Evolutionary conservation across 2,888 invertebrate species (phyloP).

Genomic region (Drosophila subsilvestris): DNA sequence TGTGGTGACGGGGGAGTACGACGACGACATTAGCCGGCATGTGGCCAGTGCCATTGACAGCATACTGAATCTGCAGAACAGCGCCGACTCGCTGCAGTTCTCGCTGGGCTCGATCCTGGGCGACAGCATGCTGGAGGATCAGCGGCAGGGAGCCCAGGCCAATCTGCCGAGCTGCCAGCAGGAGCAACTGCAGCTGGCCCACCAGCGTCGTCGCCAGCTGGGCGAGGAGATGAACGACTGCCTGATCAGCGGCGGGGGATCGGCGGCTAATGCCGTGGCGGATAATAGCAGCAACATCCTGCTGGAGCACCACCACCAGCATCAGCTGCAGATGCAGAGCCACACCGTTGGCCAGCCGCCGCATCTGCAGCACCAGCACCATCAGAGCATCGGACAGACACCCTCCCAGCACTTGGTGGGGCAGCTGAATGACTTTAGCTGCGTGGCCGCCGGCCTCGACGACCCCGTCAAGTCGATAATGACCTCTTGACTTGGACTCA

Average conservation of each 20-base stretch:
- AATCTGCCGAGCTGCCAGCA: constrained; percentile 69
- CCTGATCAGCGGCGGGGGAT: constrained; percentile 77
- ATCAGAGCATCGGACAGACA: constrained; percentile 56
- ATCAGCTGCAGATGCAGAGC: constrained; percentile 61
- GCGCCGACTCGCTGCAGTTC: constrained; percentile 84
- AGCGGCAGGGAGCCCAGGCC: constrained; percentile 66
- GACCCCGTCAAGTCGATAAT: constrained; percentile 86
- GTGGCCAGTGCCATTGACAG: constrained; percentile 92
- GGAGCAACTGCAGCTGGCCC: constrained; percentile 47
- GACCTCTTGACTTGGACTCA: constrained; percentile 84
- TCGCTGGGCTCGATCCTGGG: constrained; percentile 83
- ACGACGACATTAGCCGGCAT: constrained; percentile 90
- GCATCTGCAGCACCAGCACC: constrained; percentile 60
- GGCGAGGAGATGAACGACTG: constrained; percentile 83
- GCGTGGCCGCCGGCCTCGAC: constrained; percentile 84
- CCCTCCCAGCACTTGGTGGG: constrained; percentile 58
- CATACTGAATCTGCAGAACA: constrained; percentile 88
- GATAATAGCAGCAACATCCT: constrained; percentile 73
- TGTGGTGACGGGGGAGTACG: constrained; percentile 82
- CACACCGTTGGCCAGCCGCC: constrained; percentile 50
- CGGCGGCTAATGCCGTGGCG: constrained; percentile 62
- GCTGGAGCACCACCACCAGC: constrained; percentile 65
- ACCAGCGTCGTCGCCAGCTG: constrained; percentile 64
- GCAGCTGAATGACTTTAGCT: constrained; percentile 84
- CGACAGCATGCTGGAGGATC: constrained; percentile 82